These are phyloP conservation scores for Albula goreensis DNA, from an alignment of 2,113 vertebrate genomes.

Conservation along the genomic window DNA sequence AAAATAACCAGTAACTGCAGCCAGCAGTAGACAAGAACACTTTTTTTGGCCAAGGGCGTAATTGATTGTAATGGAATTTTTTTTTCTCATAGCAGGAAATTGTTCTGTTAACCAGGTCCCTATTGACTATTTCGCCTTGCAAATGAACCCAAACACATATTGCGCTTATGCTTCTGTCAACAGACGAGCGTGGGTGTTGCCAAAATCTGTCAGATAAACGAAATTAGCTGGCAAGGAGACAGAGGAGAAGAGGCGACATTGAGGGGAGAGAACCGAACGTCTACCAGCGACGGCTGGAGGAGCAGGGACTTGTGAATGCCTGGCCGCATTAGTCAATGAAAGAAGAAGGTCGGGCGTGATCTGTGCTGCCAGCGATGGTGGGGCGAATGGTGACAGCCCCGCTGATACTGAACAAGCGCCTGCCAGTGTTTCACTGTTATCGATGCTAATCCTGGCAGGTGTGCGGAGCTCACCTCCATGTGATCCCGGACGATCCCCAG, in stretches of 20 bases:
- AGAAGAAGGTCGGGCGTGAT: too few species aligned
- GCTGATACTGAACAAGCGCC: neutral
- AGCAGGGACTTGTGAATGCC: neutral
- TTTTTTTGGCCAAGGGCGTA: neutral
- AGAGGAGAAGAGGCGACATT: neutral
- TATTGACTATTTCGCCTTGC: neutral
- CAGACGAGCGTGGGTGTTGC: neutral
- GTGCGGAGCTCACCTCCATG: neutral
- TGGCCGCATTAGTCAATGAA: neutral
- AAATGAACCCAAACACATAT: neutral
- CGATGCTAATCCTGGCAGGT: neutral
- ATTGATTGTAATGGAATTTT: constrained; percentile 8
- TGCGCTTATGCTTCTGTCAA: constrained; percentile 14
- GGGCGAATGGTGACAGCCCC: too few species aligned
- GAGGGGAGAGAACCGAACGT: neutral
- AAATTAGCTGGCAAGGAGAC: constrained; percentile 7
- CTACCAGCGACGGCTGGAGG: neutral
- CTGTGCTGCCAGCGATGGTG: too few species aligned
- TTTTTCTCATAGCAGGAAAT: neutral
- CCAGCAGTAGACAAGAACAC: neutral
- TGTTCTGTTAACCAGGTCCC: neutral
- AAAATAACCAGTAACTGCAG: neutral
- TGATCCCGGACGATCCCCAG: neutral
- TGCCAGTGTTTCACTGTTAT: neutral
- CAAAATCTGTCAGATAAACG: neutral